Evolutionary conservation across 2,888 invertebrate genomes (phyloP).

Genomic region (Cheilosia vulpina): DNA sequence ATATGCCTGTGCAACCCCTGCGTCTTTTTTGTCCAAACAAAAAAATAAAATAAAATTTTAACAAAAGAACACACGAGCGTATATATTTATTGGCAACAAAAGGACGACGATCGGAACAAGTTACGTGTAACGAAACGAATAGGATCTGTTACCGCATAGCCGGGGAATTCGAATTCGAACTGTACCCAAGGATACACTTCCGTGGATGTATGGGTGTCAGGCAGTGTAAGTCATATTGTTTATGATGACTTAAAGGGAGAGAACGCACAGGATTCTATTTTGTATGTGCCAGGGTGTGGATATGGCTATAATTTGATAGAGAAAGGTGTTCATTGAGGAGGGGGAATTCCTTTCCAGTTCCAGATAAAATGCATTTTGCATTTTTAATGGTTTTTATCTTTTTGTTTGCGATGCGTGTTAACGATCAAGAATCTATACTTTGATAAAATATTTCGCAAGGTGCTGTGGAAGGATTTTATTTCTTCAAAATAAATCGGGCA

Average conservation of each 20-base stretch:
- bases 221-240: slow-evolving; percentile 31
- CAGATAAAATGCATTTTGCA: slow-evolving; percentile 46
- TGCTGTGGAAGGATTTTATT: neutral
- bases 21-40: neutral
- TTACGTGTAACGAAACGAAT: slow-evolving; percentile 65
- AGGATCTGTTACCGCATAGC: slow-evolving; percentile 52
- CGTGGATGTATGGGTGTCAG: neutral
- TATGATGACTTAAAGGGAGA: slow-evolving; percentile 31
- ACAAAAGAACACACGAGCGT: slow-evolving; percentile 32
- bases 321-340: slow-evolving; percentile 56
- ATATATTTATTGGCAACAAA: slow-evolving; percentile 54
- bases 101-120: slow-evolving; percentile 52
- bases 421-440: slow-evolving; percentile 11
- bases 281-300: slow-evolving; percentile 1
- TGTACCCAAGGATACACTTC: slow-evolving; percentile 3
- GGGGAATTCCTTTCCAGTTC: slow-evolving; percentile 16
- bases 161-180: neutral
- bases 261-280: slow-evolving; percentile 19
- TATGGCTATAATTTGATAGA: slow-evolving; percentile 59
- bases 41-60: neutral
- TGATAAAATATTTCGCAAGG: slow-evolving; percentile 19
- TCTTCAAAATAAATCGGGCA: neutral
- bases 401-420: slow-evolving; percentile 2
- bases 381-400: slow-evolving; percentile 40
- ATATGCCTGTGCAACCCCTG: slow-evolving; percentile 31